phyloP scores from a whole-genome alignment of 2,797 vertebrate genomes.

The Buceros bicornis region DNA sequence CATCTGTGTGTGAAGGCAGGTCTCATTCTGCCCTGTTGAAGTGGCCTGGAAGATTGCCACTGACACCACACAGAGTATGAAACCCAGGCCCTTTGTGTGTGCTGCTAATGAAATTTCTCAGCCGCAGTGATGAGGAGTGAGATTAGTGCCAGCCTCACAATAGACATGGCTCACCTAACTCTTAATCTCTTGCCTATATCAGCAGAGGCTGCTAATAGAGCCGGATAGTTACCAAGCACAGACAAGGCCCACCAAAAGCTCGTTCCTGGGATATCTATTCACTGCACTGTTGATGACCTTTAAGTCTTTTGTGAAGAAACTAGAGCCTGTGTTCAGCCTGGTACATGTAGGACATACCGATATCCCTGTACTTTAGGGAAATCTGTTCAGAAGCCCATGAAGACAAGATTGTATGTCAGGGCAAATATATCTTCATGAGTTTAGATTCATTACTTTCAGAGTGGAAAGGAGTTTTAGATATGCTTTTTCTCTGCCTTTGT shows the following conservation, averaged over 20 bases:
- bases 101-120: constrained; percentile 51
- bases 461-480: not conserved
- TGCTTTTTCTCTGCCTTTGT: not conserved
- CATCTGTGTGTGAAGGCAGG: not conserved
- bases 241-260: not conserved
- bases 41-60: constrained; percentile 29
- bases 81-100: constrained; percentile 9
- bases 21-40: not conserved
- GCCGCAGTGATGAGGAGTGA: constrained; percentile 19
- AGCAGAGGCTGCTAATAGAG: not conserved
- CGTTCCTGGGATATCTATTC: not conserved
- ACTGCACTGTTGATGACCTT: not conserved
- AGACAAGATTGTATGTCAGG: constrained; percentile 12
- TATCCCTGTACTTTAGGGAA: not conserved
- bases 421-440: not conserved
- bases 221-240: not conserved
- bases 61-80: not conserved
- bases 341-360: not conserved
- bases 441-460: not conserved
- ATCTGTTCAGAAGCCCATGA: not conserved
- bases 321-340: not conserved
- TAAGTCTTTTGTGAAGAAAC: not conserved
- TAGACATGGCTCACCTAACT: not conserved
- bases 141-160: constrained; percentile 6
- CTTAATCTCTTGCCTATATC: not conserved